These are phyloP conservation scores for Upupa epops DNA, from an alignment of 2,113 vertebrate genomes.

Conservation along the genomic window DNA sequence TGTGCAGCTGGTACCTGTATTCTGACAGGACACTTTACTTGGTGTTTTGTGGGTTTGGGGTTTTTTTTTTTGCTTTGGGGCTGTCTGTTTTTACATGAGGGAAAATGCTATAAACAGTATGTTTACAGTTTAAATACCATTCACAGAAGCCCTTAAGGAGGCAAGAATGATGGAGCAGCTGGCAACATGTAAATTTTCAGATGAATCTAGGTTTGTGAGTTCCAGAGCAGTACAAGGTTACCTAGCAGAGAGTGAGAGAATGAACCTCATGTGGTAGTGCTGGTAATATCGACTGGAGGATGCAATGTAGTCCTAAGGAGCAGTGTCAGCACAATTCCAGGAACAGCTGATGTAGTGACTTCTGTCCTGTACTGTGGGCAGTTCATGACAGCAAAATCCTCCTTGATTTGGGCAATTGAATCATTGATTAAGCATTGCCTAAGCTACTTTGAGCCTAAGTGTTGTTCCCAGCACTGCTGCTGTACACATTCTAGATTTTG, in stretches of 20 bases:
- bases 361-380: background rate
- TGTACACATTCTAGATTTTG: background rate
- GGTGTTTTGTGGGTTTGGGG: too few species aligned
- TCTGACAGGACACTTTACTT: too few species aligned
- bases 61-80: too few species aligned
- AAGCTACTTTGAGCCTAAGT: background rate
- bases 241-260: background rate
- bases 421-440: background rate
- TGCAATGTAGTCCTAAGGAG: background rate
- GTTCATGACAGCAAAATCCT: background rate
- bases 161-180: too few species aligned
- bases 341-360: background rate
- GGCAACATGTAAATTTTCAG: too few species aligned
- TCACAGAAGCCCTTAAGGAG: too few species aligned
- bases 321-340: background rate
- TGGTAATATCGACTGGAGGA: background rate
- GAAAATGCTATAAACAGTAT: too few species aligned
- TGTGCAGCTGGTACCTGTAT: too few species aligned
- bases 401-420: background rate
- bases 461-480: background rate
- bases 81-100: too few species aligned
- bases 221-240: background rate
- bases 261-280: background rate
- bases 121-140: too few species aligned
- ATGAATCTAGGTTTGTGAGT: too few species aligned